Evolutionary conservation across 2,113 vertebrate genomes (phyloP), one percentile per base, ranked within the genome.

Genomic region (Okapia johnstoni): DNA sequence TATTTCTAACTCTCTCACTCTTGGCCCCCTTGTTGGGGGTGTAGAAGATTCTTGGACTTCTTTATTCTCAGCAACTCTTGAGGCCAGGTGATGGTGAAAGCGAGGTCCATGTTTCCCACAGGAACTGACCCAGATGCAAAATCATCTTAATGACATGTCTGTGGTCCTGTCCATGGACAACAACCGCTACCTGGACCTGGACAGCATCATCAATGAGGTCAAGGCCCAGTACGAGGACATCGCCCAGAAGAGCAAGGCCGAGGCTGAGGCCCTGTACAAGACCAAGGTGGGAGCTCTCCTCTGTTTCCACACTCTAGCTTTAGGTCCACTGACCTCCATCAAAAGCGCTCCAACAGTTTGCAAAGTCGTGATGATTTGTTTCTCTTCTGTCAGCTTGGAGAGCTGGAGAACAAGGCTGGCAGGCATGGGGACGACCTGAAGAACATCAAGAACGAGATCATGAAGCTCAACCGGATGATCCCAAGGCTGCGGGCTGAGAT

Each of bases 361-460:
- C 58, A 63, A 97, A 90, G 15, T 52, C 6, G 7, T 48, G 19
- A 25, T 89, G 80, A 84, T 36, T 14, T 16, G 3, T 50, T 92
- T 96, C 88, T 96, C 66, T 89, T 86, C 84, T 90, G 10, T 80
- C 89, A 99, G 99, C 99, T 88, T 73, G n/a, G 66, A 40, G 66
- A 70, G 9, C 66, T 70, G 66, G 9, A 23, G 66, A 40, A 12
- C n/a, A 70, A 12, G 66, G n/a, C 19, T 1, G 5, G 66, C n/a
- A 70, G 66, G 66, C 66, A 12, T 40, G 66, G n/a, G n/a, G 66
- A 70, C 0, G 4, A 70, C 63, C n/a, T 36, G 63, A 70, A 36
- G n/a, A 70, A 5, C 63, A 23, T 19, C n/a, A 36, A 70, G 63
- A 70, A 36, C 9, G 63, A 36, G 63, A 36, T 70, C n/a, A 36